A percentile compares a stretch with the other conserved stretches of the same genome.
These are phyloP conservation scores for Frankliniella fusca DNA, from an alignment of 2,888 invertebrate species.

Conservation along the genomic window DNA sequence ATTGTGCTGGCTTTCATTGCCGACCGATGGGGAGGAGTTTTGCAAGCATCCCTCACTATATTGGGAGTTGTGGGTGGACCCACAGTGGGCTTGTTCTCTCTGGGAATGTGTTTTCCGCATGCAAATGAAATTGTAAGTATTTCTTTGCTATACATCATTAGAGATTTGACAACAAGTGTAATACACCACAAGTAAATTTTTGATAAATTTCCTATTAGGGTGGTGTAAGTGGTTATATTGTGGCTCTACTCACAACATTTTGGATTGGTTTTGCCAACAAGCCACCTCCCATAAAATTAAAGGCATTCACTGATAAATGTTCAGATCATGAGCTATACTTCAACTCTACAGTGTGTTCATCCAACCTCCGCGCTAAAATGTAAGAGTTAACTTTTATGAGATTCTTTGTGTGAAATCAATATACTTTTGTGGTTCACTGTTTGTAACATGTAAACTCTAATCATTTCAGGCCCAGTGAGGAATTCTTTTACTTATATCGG, in stretches of 20 bases:
- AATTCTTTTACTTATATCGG: not conserved
- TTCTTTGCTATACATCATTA: not conserved
- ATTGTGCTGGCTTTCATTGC: constrained; percentile 68
- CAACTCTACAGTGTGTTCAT: not conserved
- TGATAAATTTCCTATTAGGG: not conserved
- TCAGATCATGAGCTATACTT: not conserved
- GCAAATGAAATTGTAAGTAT: constrained; percentile 65
- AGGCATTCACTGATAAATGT: not conserved
- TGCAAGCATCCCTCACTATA: constrained; percentile 72
- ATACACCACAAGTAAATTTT: not conserved
- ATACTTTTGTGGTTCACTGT: not conserved
- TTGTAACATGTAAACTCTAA: not conserved
- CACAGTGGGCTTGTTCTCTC: constrained; percentile 76
- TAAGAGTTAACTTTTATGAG: not conserved
- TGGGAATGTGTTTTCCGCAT: constrained; percentile 86
- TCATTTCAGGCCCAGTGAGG: not conserved
- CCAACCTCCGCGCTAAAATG: not conserved
- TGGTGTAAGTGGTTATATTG: not conserved
- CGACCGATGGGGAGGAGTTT: constrained; percentile 42
- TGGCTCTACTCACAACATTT: not conserved
- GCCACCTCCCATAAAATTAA: not conserved
- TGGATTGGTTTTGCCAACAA: not conserved
- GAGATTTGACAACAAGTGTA: not conserved
- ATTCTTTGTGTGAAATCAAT: not conserved
- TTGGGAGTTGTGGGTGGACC: constrained; percentile 88